These are phyloP conservation scores for Xenotilapia caudafasciata DNA, from an alignment of 2,113 vertebrate genomes.

Conservation along the genomic window DNA sequence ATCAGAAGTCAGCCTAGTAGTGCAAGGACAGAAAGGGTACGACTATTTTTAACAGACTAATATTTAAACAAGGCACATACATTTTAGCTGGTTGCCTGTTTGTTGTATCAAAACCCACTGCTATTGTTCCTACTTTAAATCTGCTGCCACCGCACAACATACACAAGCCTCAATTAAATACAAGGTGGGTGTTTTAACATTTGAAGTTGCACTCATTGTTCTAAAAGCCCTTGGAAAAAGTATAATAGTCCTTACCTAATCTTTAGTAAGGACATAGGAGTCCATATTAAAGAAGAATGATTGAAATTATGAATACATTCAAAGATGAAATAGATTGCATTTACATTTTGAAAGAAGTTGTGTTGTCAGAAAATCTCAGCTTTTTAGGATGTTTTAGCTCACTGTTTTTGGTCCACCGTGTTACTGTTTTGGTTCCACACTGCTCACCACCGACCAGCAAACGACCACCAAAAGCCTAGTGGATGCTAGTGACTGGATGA, in stretches of 20 bases:
- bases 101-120: background rate
- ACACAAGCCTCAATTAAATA: background rate
- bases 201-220: background rate
- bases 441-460: background rate
- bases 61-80: background rate
- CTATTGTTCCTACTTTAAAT: background rate
- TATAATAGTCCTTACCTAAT: background rate
- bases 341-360: background rate
- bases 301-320: background rate
- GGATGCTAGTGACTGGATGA: background rate
- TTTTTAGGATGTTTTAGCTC: background rate
- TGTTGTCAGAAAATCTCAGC: background rate
- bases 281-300: background rate
- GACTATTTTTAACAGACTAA: background rate
- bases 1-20: conserved; percentile 4
- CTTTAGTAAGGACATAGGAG: background rate
- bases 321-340: background rate
- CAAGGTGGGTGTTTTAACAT: background rate
- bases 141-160: background rate
- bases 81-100: background rate
- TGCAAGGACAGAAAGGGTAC: conserved; percentile 28
- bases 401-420: background rate
- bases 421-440: background rate
- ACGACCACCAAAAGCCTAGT: background rate
- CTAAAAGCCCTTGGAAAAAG: background rate